Percentiles rank a stretch among this genome's conserved stretches.
phyloP scores from a whole-genome alignment of 2,888 invertebrate species.

The Hirtodrosophila confusa region DNA sequence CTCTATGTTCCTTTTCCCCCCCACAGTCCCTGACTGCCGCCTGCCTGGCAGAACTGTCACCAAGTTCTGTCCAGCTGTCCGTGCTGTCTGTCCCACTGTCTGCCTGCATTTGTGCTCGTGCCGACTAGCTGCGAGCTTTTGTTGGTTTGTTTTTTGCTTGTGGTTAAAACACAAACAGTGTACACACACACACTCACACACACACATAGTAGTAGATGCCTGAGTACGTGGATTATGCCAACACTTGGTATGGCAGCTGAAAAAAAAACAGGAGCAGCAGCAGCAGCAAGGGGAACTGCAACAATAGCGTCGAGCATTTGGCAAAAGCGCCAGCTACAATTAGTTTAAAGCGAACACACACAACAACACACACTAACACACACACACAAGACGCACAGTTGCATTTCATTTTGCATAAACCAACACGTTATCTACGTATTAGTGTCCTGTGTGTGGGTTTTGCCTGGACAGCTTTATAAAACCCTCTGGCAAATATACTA shows the following conservation, averaged over 20 bases:
- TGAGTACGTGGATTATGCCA: slow-evolving; percentile 38
- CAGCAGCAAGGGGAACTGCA: slow-evolving; percentile 39
- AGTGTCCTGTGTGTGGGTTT: slow-evolving; percentile 32
- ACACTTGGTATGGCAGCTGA: slow-evolving; percentile 16
- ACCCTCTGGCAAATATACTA: slow-evolving; percentile 32
- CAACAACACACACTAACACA: not conserved
- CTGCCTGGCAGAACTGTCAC: slow-evolving; percentile 47
- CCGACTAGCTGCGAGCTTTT: slow-evolving; percentile 35
- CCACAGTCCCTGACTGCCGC: not conserved
- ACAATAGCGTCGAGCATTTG: slow-evolving; percentile 59
- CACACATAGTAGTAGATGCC: slow-evolving; percentile 1
- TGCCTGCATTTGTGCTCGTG: slow-evolving; percentile 41
- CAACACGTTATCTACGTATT: slow-evolving; percentile 56
- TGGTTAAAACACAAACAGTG: slow-evolving; percentile 62
- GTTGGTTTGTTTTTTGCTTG: slow-evolving; percentile 25
- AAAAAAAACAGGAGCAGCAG: slow-evolving; percentile 28
- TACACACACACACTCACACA: slow-evolving; percentile 18
- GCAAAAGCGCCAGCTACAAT: slow-evolving; percentile 63
- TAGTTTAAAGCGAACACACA: slow-evolving; percentile 61
- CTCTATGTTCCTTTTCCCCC: slow-evolving; percentile 3
- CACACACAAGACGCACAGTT: slow-evolving; percentile 5
- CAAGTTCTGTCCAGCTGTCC: slow-evolving; percentile 34
- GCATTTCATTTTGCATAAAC: slow-evolving; percentile 58
- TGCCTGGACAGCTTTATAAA: slow-evolving; percentile 53
- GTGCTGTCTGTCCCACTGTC: slow-evolving; percentile 22